Evolutionary conservation across 1,140 invertebrate genomes (phyloP).

Genomic region (Lamellibrachia luymesi): DNA sequence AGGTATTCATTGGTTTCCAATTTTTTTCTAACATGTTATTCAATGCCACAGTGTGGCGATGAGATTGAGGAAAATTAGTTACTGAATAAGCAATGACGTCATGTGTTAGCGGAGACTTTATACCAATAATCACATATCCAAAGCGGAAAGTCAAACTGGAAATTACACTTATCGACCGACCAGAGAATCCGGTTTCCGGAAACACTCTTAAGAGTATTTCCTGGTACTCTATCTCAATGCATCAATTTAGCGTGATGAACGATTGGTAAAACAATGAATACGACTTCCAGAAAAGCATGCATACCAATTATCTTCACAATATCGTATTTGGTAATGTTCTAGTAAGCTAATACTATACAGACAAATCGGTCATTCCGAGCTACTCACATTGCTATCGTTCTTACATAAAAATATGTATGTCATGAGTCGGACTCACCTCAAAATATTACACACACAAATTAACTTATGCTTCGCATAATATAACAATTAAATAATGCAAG

Average conservation of each 20-base stretch:
- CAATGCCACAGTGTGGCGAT: not conserved
- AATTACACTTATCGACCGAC: not conserved
- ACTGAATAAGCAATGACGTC: not conserved
- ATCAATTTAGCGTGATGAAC: not conserved
- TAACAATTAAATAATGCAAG: not conserved
- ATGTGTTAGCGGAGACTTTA: not conserved
- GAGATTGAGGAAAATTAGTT: not conserved
- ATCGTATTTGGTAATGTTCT: not conserved
- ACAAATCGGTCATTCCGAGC: not conserved
- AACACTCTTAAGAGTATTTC: not conserved
- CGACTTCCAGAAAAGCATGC: not conserved
- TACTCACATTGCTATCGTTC: not conserved
- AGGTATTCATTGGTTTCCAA: not conserved
- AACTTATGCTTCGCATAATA: not conserved
- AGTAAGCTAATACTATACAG: not conserved
- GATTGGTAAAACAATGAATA: not conserved
- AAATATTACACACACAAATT: not conserved
- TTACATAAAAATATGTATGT: not conserved
- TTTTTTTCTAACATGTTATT: not conserved
- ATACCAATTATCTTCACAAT: not conserved
- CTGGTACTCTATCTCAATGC: not conserved
- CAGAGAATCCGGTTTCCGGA: not conserved
- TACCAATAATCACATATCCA: not conserved
- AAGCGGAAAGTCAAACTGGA: not conserved
- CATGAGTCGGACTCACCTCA: not conserved